Conservation (phyloP, 1,140 invertebrate genomes). For the Panulirus ornatus region DNA sequence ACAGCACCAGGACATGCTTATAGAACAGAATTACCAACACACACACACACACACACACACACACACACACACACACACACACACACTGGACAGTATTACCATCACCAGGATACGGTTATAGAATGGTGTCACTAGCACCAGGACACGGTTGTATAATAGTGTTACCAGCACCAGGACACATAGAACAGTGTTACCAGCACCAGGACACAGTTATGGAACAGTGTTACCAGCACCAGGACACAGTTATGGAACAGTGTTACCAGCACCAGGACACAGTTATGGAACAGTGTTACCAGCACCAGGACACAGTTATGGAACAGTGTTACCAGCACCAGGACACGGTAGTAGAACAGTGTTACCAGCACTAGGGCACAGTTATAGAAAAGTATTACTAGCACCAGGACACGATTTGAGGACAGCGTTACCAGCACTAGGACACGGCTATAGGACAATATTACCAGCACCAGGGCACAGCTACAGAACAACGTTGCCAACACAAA, state of each 20-base stretch:
- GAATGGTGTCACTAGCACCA: neutral
- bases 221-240: neutral
- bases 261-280: neutral
- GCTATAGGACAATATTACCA: neutral
- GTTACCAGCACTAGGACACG: neutral
- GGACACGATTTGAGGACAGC: neutral
- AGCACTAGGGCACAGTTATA: neutral
- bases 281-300: neutral
- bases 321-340: neutral
- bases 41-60: too few species aligned
- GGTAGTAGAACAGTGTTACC: neutral
- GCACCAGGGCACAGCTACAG: too few species aligned
- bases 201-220: neutral
- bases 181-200: neutral
- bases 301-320: neutral
- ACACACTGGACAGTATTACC: neutral
- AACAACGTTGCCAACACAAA: too few species aligned
- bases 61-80: too few species aligned
- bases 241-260: neutral
- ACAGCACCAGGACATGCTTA: neutral
- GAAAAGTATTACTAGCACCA: neutral
- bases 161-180: neutral
- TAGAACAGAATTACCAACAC: neutral
- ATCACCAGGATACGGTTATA: neutral
- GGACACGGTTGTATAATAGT: neutral